Base-by-base conservation (phyloP, 2,113 vertebrate genomes). In the Delphinapterus leucas region DNA sequence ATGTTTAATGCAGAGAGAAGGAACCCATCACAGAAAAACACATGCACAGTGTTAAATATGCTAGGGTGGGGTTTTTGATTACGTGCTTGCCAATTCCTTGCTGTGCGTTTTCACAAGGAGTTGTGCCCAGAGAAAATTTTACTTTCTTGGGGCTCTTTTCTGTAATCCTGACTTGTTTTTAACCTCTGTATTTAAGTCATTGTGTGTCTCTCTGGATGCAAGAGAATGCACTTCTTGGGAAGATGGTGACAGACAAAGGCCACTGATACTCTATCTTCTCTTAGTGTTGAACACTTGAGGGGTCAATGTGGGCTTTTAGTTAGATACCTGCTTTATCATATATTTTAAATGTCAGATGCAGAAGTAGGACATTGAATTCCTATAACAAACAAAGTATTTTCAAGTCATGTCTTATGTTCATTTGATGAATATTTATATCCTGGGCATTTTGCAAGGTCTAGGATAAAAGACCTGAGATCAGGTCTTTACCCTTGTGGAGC, bases 21-120 rank as follows among this genome's bases (percentile, higher is more conserved):
- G 47, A 53, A 41, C n/a, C 53, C 53, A 88, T 97, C 93, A 55
- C 71, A 18, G 82, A 90, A 85, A 88, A 92, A 94, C 76, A 93
- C 6, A 21, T 6, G 53, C 31, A 18, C 36, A 3, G 63, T 67
- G 73, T 58, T 73, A 33, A 94, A 85, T 95, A 65, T 97, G 95
- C 87, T 76, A 60, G 91, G 95, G 93, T 85, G 93, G 93, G 31
- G 93, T 87, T 44, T 96, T 88, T 95, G 91, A 96, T 97, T 97
- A 77, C 21, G 10, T 47, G 68, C 44, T 47, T 88, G n/a, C 65
- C 70, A 20, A 5, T 85, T 74, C 85, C 55, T 93, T 55, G 65
- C 85, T 60, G 26, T 93, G n/a, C 5, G 6, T 86, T 93, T 88
- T 93, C 31, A 41, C 26, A 77, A 76, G 88, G 31, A 61, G 25